Base-by-base conservation (phyloP, 2,888 invertebrate species). In the Thalpophila matura region DNA sequence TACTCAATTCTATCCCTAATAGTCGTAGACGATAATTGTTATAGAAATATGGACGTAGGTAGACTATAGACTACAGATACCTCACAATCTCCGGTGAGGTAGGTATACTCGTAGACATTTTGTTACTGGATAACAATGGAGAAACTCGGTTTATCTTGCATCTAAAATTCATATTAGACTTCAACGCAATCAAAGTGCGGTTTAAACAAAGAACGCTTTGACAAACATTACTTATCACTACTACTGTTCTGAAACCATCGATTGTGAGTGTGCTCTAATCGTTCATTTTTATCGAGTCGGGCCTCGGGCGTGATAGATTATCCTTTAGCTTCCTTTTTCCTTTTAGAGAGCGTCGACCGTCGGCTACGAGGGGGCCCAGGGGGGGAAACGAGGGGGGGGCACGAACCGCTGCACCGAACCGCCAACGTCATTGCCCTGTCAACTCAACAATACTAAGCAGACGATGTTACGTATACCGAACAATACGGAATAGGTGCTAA, bases 231-330 rank as follows among this genome's bases (percentile, higher is more conserved):
- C 68, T 63, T 56, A 73, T 73, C 79, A 81, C 82, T 82, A 81
- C 79, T 83, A 81, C 81, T 83, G 83, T 84, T 86, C 87, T 81
- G 78, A 88, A 89, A 89, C 85, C 87, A 88, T 91, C 89, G 91
- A 91, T 91, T 89, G 86, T 88, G 84, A 86, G 82, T 85, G 86
- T 87, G 84, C 86, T 90, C 88, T 92, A 93, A 93, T 93, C 92
- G 92, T 93, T 92, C 91, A 93, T 94, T 94, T 94, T 93, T 94
- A 93, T 94, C 93, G 93, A 90, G 89, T 88, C 90, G 89, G 84
- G 91, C 93, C 91, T 89, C 89, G 90, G 89, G 92, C 93, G 91
- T 94, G 94, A 94, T 94, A 94, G 94, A 94, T 94, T 93, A 94
- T 94, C 93, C 92, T 93, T 91, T 89, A 88, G 89, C 89, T 92